Base-by-base conservation (phyloP, 2,113 vertebrate genomes). In the Dasypus novemcinctus region DNA sequence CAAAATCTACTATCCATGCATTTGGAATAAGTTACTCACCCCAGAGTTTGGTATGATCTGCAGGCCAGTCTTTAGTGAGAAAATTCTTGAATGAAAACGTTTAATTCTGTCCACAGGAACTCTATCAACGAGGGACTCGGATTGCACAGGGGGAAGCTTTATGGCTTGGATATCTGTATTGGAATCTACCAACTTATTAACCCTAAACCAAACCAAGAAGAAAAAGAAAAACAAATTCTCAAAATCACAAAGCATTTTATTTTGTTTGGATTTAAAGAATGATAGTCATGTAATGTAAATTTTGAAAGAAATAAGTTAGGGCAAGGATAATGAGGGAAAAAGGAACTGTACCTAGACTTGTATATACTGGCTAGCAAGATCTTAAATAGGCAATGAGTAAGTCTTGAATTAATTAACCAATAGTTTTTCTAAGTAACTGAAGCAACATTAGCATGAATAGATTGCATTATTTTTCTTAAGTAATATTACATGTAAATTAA, bases 141-240 rank as follows among this genome's bases (percentile, higher is more conserved):
- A 99, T 98, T 99, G 99, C 25, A 99, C 96, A 2, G 99, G 98
- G 0, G 99, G 99, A 86, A 99, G 98, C 96, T 99, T 99, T 96
- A 99, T 99, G n/a, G 99, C 98, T 95, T 99, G 99, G 83, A 99
- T 98, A 82, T 99, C 99, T 98, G 99, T 98, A 95, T 98, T 99
- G 80, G 99, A 99, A 96, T 99, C 99, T 78, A 99, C 99, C 18
- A 99, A 97, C 92, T 99, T 99, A 89, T 99, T 99, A 61, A 99
- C 99, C 96, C 99, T 99, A 98, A 76, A 84, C 36, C 69, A 89
- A 92, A 86, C 3, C 29, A 46, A 90, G 92, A 78, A 10, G 74
- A 96, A 15, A 88, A 90, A 17, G 54, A 85, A 93, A 92, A n/a
- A 61, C 17, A 74, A 85, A 82, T 41, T 78, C n/a, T 90, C 86